These are phyloP conservation scores for Rutilus rutilus DNA, from an alignment of 2,113 vertebrate genomes.

Conservation along the genomic window DNA sequence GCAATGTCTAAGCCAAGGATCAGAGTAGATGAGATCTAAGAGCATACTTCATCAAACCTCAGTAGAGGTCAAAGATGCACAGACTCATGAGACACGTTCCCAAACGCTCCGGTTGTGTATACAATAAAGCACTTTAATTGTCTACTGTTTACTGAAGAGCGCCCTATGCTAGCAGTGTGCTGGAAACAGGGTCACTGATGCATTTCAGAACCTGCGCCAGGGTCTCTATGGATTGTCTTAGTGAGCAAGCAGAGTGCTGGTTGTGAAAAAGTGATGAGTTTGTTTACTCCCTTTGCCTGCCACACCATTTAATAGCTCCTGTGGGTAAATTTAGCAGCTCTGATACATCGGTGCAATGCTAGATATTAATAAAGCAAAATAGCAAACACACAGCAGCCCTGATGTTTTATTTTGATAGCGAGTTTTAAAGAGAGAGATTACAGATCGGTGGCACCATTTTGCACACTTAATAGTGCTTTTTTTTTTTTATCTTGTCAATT, in stretches of 20 bases:
- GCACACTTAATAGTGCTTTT: background rate
- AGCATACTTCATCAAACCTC: constrained; percentile 5
- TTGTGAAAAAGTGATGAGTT: constrained; percentile 30
- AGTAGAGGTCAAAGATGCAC: background rate
- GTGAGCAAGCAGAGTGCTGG: constrained; percentile 24
- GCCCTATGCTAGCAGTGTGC: background rate
- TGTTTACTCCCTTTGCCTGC: constrained; percentile 19
- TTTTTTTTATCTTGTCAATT: background rate
- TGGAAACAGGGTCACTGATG: constrained; percentile 10
- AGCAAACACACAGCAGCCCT: background rate
- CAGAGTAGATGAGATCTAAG: constrained; percentile 12
- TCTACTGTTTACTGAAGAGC: background rate
- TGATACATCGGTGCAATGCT: constrained; percentile 8
- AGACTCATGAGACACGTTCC: background rate
- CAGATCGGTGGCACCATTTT: background rate
- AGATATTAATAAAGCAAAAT: background rate
- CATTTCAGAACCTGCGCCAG: constrained; percentile 9
- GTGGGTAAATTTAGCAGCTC: constrained; percentile 37
- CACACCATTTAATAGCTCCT: constrained; percentile 43
- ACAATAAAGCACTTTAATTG: background rate
- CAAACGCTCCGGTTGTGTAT: background rate
- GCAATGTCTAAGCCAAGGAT: constrained; percentile 23
- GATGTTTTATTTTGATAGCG: background rate
- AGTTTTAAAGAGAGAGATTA: background rate
- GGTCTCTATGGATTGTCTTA: constrained; percentile 19